phyloP scores from a whole-genome alignment of 2,888 invertebrate species.

The Nasonia oneida region DNA sequence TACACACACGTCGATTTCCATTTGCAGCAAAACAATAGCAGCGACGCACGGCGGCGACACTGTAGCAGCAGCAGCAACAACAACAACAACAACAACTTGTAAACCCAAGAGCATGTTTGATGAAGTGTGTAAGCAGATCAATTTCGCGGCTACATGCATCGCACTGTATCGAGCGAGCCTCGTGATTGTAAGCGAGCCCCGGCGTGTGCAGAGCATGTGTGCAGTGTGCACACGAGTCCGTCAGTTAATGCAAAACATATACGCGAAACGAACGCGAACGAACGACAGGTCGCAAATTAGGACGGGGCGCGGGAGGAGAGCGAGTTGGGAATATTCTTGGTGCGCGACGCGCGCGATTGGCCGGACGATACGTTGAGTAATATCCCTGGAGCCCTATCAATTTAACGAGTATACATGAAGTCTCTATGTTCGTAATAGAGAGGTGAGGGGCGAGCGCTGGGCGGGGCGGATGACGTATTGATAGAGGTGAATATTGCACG shows the following conservation, averaged over 20 bases:
- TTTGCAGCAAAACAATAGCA: neutral
- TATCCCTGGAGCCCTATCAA: constrained; percentile 71
- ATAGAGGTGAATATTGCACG: constrained; percentile 8
- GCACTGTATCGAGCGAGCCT: neutral
- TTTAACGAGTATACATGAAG: constrained; percentile 60
- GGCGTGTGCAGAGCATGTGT: neutral
- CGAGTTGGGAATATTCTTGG: constrained; percentile 23
- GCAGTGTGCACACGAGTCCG: neutral
- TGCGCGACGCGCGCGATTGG: neutral
- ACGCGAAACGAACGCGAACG: neutral
- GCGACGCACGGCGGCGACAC: too few relatives aligned
- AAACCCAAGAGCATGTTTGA: constrained; percentile 14
- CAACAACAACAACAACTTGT: neutral
- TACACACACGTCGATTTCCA: neutral
- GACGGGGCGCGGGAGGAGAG: neutral
- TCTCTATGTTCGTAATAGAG: constrained; percentile 20
- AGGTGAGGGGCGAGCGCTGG: neutral
- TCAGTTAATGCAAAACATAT: neutral
- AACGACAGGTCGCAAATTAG: constrained; percentile 38
- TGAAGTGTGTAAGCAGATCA: constrained; percentile 41
- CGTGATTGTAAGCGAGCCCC: neutral
- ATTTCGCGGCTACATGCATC: constrained; percentile 33
- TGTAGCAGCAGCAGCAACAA: neutral
- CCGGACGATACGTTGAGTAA: constrained; percentile 65
- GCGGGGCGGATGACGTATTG: neutral